Conservation (phyloP, 2,113 vertebrate genomes). For the Nycticorax nycticorax region DNA sequence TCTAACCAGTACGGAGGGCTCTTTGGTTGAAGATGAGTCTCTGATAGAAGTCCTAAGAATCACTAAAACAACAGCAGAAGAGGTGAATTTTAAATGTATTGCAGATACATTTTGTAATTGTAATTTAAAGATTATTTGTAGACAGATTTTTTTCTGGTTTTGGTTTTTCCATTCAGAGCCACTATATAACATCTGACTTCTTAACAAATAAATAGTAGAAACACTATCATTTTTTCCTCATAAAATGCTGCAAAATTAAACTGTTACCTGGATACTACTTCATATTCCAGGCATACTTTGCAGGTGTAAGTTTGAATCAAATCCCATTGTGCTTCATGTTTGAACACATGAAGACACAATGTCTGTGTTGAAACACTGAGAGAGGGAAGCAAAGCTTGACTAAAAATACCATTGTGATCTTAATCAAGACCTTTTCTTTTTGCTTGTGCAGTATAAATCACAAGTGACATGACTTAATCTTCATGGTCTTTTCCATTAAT, state of each 20-base stretch:
- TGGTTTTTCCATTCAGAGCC: background rate
- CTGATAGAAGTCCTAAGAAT: slow-evolving; percentile 81
- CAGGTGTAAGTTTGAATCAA: background rate
- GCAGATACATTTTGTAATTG: background rate
- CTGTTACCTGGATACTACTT: background rate
- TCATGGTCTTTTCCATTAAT: slow-evolving; percentile 5
- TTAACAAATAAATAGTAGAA: background rate
- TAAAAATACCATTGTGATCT: background rate
- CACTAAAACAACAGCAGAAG: slow-evolving; percentile 83
- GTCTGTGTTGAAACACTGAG: background rate
- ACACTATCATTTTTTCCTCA: background rate
- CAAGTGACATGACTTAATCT: background rate
- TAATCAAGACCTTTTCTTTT: background rate
- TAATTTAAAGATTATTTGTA: background rate
- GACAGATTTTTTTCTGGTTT: background rate
- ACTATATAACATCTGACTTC: background rate
- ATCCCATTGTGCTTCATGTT: background rate
- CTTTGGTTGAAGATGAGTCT: slow-evolving; percentile 84
- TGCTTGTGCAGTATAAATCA: background rate
- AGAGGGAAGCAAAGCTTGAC: background rate
- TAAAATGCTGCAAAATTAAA: background rate
- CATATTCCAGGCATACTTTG: background rate
- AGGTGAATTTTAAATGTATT: slow-evolving; percentile 65
- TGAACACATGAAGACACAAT: background rate
- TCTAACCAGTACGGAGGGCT: slow-evolving; percentile 83